phyloP scores from a whole-genome alignment of 2,113 vertebrate genomes.

The Uria lomvia region DNA sequence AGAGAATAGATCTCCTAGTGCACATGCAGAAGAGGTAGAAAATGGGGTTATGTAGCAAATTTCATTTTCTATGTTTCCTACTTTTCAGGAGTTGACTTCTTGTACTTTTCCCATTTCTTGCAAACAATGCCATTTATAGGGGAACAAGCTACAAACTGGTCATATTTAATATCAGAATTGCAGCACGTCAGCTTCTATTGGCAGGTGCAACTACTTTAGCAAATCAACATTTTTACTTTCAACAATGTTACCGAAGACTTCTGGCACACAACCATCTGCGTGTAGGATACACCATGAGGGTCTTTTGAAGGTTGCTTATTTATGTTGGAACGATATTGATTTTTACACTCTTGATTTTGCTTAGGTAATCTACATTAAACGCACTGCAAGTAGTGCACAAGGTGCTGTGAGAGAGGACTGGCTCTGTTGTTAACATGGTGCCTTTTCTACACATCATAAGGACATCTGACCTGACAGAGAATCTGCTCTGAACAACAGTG shows the following conservation, averaged over 20 bases:
- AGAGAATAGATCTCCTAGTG: neutral
- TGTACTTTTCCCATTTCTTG: neutral
- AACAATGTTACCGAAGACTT: neutral
- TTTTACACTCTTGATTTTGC: neutral
- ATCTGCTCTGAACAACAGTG: neutral
- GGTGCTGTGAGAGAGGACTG: neutral
- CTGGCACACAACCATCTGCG: neutral
- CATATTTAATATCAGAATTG: neutral
- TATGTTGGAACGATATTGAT: neutral
- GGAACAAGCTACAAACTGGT: neutral
- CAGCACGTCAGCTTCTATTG: neutral
- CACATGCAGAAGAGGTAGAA: neutral
- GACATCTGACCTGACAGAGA: neutral
- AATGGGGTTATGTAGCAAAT: neutral
- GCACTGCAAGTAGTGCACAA: neutral
- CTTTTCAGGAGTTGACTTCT: neutral
- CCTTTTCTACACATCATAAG: neutral
- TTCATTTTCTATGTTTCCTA: fast-evolving
- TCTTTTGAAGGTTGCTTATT: neutral
- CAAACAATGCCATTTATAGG: neutral
- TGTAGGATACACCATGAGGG: neutral
- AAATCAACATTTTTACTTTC: neutral
- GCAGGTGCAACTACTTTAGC: neutral
- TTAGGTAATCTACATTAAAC: neutral
- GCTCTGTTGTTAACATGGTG: neutral